Evolutionary conservation across 35 echinoderm and acorn worm species (phyloP), one percentile per base, ranked within the genome.

Genomic region (Holothuria glaberrima): DNA sequence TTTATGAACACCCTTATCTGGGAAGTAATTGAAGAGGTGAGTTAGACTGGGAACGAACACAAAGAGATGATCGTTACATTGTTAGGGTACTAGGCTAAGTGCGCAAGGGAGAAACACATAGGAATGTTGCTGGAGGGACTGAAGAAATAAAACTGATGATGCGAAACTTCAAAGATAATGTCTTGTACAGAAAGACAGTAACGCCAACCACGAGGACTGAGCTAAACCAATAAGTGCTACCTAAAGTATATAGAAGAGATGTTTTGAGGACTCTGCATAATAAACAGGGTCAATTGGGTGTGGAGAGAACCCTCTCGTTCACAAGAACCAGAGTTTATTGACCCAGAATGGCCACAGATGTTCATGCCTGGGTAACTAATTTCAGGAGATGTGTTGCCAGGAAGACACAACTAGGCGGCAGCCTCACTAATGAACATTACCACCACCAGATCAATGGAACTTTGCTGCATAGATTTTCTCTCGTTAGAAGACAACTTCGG

Each of bases 221-320:
- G 20, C 12, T 27, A 13, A 41, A 33, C 26, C 92, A 94, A 29
- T 41, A 90, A 21, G 88, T 94, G 21, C 44, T 94, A 3, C 92
- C 92, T 25, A 57, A 32, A 22, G 24, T 22, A 4, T 59, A 38
- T 22, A 0, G 80, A 22, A 22, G 59, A 17, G 32, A 63, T 6
- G 38, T 82, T 9, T 79, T 79, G 25, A 0, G 4, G 4, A 44
- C 76, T 7, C 41, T 88, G 5, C 86, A 71, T 48, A 21, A 88
- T 57, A 65, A 88, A 24, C 44, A 66, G 50, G 86, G 86, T 24
- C 86, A 88, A 26, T 66, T 73, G 30, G 30, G 86, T 17, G 25
- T 44, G 1, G 86, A 88, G 17, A 62, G 66, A 25, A 88, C 86
- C 5, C 16, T 52, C 32, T 64, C 44, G 14, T 80, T 54, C 29